Evolutionary conservation across 1,140 invertebrate species (phyloP).

Genomic region (Drosophila setifemur): DNA sequence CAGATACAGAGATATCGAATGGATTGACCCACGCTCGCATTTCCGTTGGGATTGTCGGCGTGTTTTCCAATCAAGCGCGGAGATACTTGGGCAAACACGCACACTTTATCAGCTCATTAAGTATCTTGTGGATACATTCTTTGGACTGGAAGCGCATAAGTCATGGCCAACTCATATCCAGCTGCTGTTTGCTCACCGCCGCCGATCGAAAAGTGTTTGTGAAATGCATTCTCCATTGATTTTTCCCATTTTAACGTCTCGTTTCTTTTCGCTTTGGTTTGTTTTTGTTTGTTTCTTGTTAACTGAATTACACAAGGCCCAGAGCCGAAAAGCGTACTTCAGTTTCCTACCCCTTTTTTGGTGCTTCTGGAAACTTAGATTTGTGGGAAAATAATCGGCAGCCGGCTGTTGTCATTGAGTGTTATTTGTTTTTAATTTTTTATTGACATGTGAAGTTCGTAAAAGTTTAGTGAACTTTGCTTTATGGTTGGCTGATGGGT

Average conservation of each 20-base stretch:
- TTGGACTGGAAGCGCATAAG: constrained; percentile 13
- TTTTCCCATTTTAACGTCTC: constrained; percentile 22
- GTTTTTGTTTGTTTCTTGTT: constrained; percentile 74
- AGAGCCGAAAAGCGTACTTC: constrained; percentile 35
- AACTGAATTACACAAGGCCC: constrained; percentile 73
- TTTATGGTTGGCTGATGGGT: constrained; percentile 31
- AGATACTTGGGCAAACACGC: constrained; percentile 38
- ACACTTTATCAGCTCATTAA: constrained; percentile 72
- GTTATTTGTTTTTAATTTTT: constrained; percentile 81
- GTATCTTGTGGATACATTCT: constrained; percentile 46
- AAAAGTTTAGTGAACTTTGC: constrained; percentile 74
- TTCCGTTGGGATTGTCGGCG: constrained; percentile 27
- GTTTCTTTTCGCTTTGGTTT: constrained; percentile 7
- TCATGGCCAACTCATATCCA: constrained; percentile 45
- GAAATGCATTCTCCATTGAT: constrained; percentile 74
- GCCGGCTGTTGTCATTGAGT: constrained; percentile 58
- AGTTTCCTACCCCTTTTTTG: not conserved
- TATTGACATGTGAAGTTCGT: constrained; percentile 79
- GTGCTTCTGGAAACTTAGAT: constrained; percentile 69
- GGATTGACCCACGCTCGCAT: constrained; percentile 37
- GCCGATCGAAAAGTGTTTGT: constrained; percentile 52
- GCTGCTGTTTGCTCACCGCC: constrained; percentile 40
- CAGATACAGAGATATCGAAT: constrained; percentile 32
- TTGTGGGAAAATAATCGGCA: constrained; percentile 63
- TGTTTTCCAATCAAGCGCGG: constrained; percentile 51